Base-by-base conservation (phyloP, 2,888 invertebrate species). In the Automeris io region DNA sequence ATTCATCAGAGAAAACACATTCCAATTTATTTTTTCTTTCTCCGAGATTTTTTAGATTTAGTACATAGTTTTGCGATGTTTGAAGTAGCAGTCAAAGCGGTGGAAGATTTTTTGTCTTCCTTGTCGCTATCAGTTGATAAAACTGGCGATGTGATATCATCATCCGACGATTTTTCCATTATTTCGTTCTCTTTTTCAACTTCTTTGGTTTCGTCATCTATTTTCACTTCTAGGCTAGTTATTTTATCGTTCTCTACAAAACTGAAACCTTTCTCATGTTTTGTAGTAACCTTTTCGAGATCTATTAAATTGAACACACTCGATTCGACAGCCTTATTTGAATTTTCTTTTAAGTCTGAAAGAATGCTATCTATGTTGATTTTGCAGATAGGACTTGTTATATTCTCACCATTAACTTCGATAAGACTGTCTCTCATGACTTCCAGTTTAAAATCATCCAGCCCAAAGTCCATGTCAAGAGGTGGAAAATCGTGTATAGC, bases 111-210 rank as follows among this genome's bases (percentile, higher is more conserved):
- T 60, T 73, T 86, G 37, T 78, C 82, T 19, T 87, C 85, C 42
- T 82, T 85, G 46, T 90, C 90, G 52, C 90, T 90, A 55, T 90
- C 90, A 0, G 87, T 75, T 1, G 89, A 89, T 45, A 83, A 66
- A 6, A 83, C 74, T 1, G 86, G 86, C 22, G 88, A 85, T 2
- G 77, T 65, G 42, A 80, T 87, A 42, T 89, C 89, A 36, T 90
- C 90, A 45, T 90, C 90, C 0, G 89, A 89, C 0, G 88, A 88
- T 54, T 89, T 89, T 42, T 88, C 88, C 63, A 83, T 82, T 48
- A 57, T 66, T 43, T 69, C 82, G 35, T 49, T 64, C 34, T 72
- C 75, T 43, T 67, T 71, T 31, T 57, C 60, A 18, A 67, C 71
- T 7, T 51, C 46, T 41, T 70, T 77, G 3, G 46, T 35, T n/a